These are phyloP conservation scores for Lasioglossum vierecki DNA, from an alignment of 2,888 invertebrate species.

Conservation along the genomic window DNA sequence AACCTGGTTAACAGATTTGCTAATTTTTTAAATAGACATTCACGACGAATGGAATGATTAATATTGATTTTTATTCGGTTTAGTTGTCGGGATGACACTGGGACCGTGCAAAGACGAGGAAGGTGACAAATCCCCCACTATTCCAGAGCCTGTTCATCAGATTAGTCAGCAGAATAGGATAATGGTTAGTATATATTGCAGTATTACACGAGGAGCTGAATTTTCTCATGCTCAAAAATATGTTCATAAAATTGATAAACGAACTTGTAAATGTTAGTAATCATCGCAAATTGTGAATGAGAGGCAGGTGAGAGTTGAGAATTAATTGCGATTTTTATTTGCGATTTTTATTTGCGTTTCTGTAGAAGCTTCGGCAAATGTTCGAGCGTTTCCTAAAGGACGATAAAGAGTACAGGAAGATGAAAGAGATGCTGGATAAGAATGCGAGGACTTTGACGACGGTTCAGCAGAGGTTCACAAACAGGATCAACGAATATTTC, in stretches of 20 bases:
- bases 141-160: not conserved
- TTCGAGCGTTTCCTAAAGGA: slow-evolving; percentile 47
- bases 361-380: slow-evolving; percentile 26
- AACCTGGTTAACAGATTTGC: not conserved
- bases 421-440: slow-evolving; percentile 19
- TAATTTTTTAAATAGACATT: not conserved
- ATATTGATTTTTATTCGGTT: not conserved
- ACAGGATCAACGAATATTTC: slow-evolving; percentile 36
- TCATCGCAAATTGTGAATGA: no score
- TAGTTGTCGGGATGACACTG: slow-evolving; percentile 38
- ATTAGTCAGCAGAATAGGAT: not conserved
- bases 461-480: slow-evolving; percentile 24
- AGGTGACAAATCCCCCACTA: not conserved
- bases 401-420: slow-evolving; percentile 9
- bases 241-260: no score
- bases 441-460: slow-evolving; percentile 8
- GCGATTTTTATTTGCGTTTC: not conserved
- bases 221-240: not conserved
- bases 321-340: not conserved
- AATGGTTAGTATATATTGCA: not conserved
- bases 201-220: not conserved
- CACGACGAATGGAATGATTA: not conserved
- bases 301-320: not conserved
- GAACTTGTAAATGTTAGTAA: no score
- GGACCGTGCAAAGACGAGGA: slow-evolving; percentile 31